Conservation (phyloP, 2,797 vertebrate genomes). For the Gadopsis marmoratus region DNA sequence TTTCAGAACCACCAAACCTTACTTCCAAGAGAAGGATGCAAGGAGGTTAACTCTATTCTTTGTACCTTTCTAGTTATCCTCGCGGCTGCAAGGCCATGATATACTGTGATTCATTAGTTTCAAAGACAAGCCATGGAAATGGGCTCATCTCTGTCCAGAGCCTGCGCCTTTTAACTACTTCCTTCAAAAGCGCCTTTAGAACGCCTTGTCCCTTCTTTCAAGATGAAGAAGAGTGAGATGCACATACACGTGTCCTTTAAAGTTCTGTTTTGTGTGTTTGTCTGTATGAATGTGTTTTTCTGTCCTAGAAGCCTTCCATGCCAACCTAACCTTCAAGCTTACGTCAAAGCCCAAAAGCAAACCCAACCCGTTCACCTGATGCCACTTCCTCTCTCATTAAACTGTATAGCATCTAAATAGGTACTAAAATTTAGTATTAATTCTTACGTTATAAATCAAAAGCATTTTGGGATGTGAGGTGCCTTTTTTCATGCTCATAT, state of each 20-base stretch:
- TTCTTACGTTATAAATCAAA: neutral
- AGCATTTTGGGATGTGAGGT: neutral
- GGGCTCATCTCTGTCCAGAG: slow-evolving; percentile 65
- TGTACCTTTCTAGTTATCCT: slow-evolving; percentile 60
- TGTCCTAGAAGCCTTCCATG: neutral
- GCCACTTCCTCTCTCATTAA: neutral
- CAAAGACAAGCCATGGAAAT: slow-evolving; percentile 71
- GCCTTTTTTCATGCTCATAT: neutral
- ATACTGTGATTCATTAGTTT: slow-evolving; percentile 77
- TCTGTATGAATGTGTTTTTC: neutral
- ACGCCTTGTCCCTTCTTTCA: slow-evolving; percentile 37
- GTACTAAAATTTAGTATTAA: neutral
- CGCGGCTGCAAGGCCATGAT: slow-evolving; percentile 70
- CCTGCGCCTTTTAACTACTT: slow-evolving; percentile 71
- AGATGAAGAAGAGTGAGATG: slow-evolving; percentile 33
- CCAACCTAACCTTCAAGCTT: neutral
- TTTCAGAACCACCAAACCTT: slow-evolving; percentile 45
- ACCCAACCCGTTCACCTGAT: slow-evolving; percentile 4
- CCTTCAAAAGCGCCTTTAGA: slow-evolving; percentile 71
- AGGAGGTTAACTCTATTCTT: slow-evolving; percentile 59
- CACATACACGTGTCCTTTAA: slow-evolving; percentile 13
- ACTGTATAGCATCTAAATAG: neutral
- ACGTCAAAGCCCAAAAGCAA: slow-evolving; percentile 23
- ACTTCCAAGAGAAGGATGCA: slow-evolving; percentile 48
- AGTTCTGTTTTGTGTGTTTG: slow-evolving; percentile 15